phyloP scores from a whole-genome alignment of 2,113 vertebrate genomes.

The Passer domesticus region DNA sequence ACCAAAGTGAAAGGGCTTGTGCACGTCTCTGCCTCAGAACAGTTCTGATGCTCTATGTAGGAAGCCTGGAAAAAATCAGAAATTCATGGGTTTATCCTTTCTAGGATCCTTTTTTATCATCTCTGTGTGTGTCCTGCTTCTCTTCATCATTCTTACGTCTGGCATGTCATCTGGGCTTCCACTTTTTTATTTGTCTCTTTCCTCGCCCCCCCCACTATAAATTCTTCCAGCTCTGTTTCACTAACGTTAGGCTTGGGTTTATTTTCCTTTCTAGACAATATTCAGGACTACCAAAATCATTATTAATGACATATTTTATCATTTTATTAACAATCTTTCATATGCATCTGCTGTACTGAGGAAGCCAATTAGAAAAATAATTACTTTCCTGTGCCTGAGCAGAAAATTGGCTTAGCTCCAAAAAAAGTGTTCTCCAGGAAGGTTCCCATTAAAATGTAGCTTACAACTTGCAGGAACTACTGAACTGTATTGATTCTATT shows the following conservation, averaged over 20 bases:
- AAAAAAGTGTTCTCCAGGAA: background rate
- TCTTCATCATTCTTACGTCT: background rate
- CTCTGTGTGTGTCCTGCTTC: background rate
- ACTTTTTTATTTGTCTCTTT: background rate
- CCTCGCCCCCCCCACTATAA: background rate
- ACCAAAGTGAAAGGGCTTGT: background rate
- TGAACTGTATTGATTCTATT: background rate
- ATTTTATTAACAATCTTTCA: background rate
- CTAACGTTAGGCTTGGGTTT: background rate
- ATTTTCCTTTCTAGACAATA: background rate
- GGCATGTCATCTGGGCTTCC: background rate
- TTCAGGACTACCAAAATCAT: background rate
- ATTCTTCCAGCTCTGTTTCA: background rate
- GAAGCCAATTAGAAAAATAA: conserved; percentile 24
- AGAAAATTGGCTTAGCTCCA: background rate
- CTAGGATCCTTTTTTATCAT: background rate
- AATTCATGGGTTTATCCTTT: background rate
- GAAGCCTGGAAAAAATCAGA: background rate
- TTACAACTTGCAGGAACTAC: background rate
- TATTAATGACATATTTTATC: background rate
- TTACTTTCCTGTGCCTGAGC: background rate
- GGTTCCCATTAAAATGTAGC: background rate
- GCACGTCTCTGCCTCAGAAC: background rate
- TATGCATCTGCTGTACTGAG: background rate
- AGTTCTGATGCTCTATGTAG: background rate